Base-by-base conservation (phyloP, 2,113 vertebrate species). In the Myotis yumanensis region DNA sequence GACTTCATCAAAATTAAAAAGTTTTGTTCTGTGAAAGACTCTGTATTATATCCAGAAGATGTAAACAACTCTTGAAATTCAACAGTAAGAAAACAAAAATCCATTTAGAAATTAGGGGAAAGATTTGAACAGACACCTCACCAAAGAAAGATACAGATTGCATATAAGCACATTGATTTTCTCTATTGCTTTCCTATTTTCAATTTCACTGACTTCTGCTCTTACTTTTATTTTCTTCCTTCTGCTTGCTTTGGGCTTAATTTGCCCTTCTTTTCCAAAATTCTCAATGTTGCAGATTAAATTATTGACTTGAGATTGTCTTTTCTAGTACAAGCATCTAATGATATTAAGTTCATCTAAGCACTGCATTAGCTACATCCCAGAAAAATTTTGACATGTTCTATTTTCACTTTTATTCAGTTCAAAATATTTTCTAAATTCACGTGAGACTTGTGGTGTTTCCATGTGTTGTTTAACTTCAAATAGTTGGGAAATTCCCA, bases 341-440 rank as follows among this genome's bases (percentile, higher is more conserved):
- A 73, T n/a, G 35, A 20, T 57, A 69, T 28, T 43, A 40, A 54
- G 43, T 80, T 90, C 62, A 62, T 83, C 40, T 83, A 73, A 62
- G 52, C 32, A 73, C 20, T 83, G 40, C 48, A 11, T 83, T 83
- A 30, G 68, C 16, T 83, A 43, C 25, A 83, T 81, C 15, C 66
- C 28, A 51, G n/a, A 52, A 35, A 52, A 28, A 52, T 72, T 87
- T 88, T 52, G 69, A 75, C 6, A 1, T 20, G 3, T 43, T 80
- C 28, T 32, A 73, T 66, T 82, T 88, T 82, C 75, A 66, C 28
- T 54, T 93, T 81, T 23, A 89, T 43, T 43, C 54, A 40, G 40
- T 28, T 64, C 43, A 82, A 82, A 82, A n/a, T 89, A 88, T 66
- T 76, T 92, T 85, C 54, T 54, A 89, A 77, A 25, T 66, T 72